phyloP scores from a whole-genome alignment of 2,888 invertebrate genomes.

The Metopia argyrocephala region DNA sequence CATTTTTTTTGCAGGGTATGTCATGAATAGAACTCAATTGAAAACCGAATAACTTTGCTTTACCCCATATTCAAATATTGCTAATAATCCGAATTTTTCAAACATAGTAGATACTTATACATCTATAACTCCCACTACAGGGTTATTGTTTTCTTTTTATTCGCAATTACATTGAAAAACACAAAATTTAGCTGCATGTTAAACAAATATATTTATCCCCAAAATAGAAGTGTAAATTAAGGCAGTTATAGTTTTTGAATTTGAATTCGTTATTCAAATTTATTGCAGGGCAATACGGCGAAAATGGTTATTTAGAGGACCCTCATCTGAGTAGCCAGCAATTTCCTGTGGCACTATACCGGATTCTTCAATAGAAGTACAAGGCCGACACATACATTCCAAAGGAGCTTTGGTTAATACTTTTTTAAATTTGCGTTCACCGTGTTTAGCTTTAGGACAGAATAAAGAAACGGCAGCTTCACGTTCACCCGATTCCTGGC shows the following conservation, averaged over 20 bases:
- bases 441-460: conserved; percentile 92
- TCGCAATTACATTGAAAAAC: background rate
- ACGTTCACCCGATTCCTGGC: conserved; percentile 94
- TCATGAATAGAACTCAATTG: too few species aligned
- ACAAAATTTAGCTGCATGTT: background rate
- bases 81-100: too few species aligned
- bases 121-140: too few species aligned
- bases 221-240: background rate
- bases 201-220: background rate
- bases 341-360: conserved; percentile 94
- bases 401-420: conserved; percentile 94
- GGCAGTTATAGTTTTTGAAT: background rate
- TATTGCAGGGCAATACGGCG: conserved; percentile 83
- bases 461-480: conserved; percentile 92
- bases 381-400: conserved; percentile 96
- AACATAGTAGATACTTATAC: too few species aligned
- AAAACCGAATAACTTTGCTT: too few species aligned
- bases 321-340: conserved; percentile 90
- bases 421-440: conserved; percentile 91
- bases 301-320: conserved; percentile 89
- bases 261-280: conserved; percentile 21
- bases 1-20: too few species aligned
- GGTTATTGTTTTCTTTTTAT: background rate
- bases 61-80: too few species aligned
- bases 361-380: conserved; percentile 92